Evolutionary conservation across 2,888 invertebrate genomes (phyloP).

Genomic region (Temnothorax rugatulus): DNA sequence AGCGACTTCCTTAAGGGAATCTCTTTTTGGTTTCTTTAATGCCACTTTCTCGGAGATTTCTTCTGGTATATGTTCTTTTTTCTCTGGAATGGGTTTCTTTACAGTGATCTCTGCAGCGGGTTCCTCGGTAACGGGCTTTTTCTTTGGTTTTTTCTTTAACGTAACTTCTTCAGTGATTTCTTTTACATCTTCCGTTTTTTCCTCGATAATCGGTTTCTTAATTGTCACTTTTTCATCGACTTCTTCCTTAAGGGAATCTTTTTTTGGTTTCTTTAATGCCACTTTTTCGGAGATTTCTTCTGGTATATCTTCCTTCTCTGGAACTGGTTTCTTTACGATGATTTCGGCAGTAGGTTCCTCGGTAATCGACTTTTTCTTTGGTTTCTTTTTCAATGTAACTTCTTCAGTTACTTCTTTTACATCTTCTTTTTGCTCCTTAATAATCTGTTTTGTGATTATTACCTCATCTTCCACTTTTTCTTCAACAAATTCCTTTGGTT

Average conservation of each 20-base stretch:
- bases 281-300: constrained; percentile 80
- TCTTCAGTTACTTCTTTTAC: too few species aligned
- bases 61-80: constrained; percentile 75
- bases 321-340: constrained; percentile 76
- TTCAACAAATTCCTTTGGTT: too few species aligned
- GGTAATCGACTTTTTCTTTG: too few species aligned
- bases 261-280: constrained; percentile 74
- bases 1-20: constrained; percentile 76
- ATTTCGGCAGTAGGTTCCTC: too few species aligned
- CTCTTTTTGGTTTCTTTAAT: constrained; percentile 77
- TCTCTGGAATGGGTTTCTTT: constrained; percentile 74
- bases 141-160: constrained; percentile 78
- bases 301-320: constrained; percentile 80
- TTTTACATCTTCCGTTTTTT: constrained; percentile 77
- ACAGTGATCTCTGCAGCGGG: constrained; percentile 86
- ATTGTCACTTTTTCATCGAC: constrained; percentile 66
- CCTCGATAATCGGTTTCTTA: constrained; percentile 65
- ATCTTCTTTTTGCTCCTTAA: too few species aligned
- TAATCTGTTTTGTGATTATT: too few species aligned
- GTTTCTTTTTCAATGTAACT: too few species aligned
- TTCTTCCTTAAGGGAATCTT: constrained; percentile 78
- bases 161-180: constrained; percentile 74
- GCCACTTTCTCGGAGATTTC: constrained; percentile 78
- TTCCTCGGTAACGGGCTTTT: constrained; percentile 80
- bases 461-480: too few species aligned